Evolutionary conservation across 2,888 invertebrate species (phyloP).

Genomic region (Hydraecia micacea): DNA sequence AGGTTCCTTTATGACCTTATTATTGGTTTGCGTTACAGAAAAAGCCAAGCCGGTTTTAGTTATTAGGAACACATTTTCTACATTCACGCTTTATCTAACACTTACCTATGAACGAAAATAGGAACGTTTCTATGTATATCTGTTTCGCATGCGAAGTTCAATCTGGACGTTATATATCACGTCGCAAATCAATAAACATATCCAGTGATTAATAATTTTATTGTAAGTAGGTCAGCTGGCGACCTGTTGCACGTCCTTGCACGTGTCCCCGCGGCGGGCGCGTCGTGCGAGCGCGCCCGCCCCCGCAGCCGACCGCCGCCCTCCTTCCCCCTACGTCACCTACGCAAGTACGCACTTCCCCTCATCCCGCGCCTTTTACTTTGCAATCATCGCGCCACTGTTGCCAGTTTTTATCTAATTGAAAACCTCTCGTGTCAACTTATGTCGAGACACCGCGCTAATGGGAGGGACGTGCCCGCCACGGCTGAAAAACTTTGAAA

Average conservation of each 20-base stretch:
- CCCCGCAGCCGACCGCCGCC: slow-evolving; percentile 23
- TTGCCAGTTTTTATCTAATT: slow-evolving; percentile 64
- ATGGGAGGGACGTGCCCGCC: slow-evolving; percentile 27
- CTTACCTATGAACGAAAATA: not conserved
- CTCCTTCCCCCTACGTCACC: slow-evolving; percentile 45
- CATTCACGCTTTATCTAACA: not conserved
- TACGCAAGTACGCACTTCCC: slow-evolving; percentile 59
- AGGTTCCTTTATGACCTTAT: not conserved
- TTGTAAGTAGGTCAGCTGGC: slow-evolving; percentile 79
- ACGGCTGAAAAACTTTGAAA: slow-evolving; percentile 39
- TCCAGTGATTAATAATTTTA: slow-evolving; percentile 67
- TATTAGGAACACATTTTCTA: not conserved
- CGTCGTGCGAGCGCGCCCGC: slow-evolving; percentile 25
- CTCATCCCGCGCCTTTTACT: slow-evolving; percentile 58
- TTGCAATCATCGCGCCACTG: slow-evolving; percentile 62
- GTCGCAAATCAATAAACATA: slow-evolving; percentile 62
- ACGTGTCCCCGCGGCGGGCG: slow-evolving; percentile 59
- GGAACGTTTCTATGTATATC: slow-evolving; percentile 10
- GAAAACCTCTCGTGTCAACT: slow-evolving; percentile 59
- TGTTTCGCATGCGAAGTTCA: not conserved
- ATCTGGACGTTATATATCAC: not conserved
- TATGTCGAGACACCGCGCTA: slow-evolving; percentile 45
- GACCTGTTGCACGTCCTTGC: slow-evolving; percentile 83
- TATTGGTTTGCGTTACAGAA: not conserved
- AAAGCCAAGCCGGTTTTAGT: not conserved